Conservation (phyloP, 2,888 invertebrate species). For the Eledona agricola region DNA sequence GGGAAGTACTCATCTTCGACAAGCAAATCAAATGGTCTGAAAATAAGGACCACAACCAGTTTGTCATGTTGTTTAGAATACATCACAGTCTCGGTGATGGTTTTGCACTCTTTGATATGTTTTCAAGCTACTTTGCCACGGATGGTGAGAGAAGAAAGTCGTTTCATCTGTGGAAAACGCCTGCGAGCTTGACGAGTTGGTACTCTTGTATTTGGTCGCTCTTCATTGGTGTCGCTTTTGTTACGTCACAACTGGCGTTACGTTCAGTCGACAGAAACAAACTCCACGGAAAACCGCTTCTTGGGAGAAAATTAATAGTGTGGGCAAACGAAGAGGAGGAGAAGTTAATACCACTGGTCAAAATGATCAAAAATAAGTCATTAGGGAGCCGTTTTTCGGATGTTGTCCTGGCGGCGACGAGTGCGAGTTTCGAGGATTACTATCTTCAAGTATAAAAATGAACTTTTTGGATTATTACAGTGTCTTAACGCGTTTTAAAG, state of each 20-base stretch:
- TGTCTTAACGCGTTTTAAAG: conserved; percentile 2
- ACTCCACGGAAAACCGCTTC: conserved; percentile 2
- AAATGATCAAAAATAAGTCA: conserved; percentile 34
- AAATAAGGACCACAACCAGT: conserved; percentile 40
- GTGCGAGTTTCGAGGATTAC: conserved; percentile 32
- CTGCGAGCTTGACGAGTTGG: no score
- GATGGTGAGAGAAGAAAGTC: background rate
- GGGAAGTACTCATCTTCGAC: conserved; percentile 64
- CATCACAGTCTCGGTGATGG: conserved; percentile 69
- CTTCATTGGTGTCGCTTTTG: no score
- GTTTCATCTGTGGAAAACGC: background rate
- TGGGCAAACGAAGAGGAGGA: conserved; percentile 11
- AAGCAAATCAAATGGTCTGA: conserved; percentile 39
- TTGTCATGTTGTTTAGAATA: conserved; percentile 64
- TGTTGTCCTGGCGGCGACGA: conserved; percentile 36
- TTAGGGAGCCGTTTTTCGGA: conserved; percentile 36
- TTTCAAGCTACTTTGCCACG: conserved; percentile 44
- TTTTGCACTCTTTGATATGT: conserved; percentile 63
- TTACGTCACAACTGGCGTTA: background rate
- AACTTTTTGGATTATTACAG: no score
- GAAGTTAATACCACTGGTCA: conserved; percentile 25
- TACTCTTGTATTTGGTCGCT: no score
- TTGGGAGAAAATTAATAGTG: conserved; percentile 5
- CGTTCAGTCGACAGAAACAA: background rate
- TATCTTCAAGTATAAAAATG: conserved; percentile 8